phyloP scores from a whole-genome alignment of 1,140 invertebrate species.

The Zaprionus ghesquierei region DNA sequence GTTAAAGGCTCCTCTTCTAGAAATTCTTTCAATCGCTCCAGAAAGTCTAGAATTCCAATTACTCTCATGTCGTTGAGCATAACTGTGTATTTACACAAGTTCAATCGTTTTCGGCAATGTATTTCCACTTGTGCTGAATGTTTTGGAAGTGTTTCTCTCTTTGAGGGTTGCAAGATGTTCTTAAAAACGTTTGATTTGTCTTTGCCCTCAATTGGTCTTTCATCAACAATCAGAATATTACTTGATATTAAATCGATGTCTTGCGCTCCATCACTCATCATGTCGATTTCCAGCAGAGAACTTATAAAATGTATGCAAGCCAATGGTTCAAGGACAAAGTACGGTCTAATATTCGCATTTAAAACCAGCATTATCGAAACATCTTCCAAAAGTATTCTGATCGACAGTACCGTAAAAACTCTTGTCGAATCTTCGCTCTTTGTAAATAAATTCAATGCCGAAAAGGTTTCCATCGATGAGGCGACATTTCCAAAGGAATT shows the following conservation, averaged over 20 bases:
- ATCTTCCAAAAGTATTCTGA: slow-evolving; percentile 94
- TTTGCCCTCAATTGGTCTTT: slow-evolving; percentile 82
- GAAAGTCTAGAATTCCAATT: slow-evolving; percentile 97
- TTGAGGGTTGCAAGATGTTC: slow-evolving; percentile 91
- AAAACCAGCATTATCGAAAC: slow-evolving; percentile 89
- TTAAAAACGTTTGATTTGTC: slow-evolving; percentile 90
- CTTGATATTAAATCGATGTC: slow-evolving; percentile 96
- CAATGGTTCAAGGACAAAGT: slow-evolving; percentile 84
- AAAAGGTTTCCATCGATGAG: slow-evolving; percentile 64
- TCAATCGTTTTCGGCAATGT: slow-evolving; percentile 89
- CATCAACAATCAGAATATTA: slow-evolving; percentile 94
- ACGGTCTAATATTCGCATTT: slow-evolving; percentile 67
- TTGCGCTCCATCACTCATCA: slow-evolving; percentile 93
- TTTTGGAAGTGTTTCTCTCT: slow-evolving; percentile 83
- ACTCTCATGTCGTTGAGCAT: slow-evolving; percentile 97
- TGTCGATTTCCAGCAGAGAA: slow-evolving; percentile 92
- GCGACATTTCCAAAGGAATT: slow-evolving; percentile 56
- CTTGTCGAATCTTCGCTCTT: slow-evolving; percentile 35
- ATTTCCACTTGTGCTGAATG: slow-evolving; percentile 92
- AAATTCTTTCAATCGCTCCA: slow-evolving; percentile 93
- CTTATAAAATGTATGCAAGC: slow-evolving; percentile 96
- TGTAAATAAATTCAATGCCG: slow-evolving; percentile 43
- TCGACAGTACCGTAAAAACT: slow-evolving; percentile 90
- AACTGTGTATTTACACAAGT: slow-evolving; percentile 93
- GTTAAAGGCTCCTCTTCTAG: slow-evolving; percentile 83